Percentiles rank a stretch among this genome's conserved stretches.
Conservation (phyloP, 2,797 vertebrate species). For the Etheostoma nigrum region DNA sequence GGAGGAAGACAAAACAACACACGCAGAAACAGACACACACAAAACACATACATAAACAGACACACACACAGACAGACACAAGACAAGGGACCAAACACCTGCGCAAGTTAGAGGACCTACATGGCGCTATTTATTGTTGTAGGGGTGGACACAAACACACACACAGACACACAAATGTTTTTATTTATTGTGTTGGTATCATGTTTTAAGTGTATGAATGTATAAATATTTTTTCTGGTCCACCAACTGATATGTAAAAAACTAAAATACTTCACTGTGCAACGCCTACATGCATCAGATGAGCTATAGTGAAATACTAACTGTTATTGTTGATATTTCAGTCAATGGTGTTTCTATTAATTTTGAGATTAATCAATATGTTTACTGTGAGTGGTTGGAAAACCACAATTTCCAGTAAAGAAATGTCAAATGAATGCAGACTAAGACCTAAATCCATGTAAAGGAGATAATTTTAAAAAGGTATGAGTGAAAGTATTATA, state of each 20-base stretch:
- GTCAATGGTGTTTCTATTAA: neutral
- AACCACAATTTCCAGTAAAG: neutral
- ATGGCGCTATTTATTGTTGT: too few species aligned
- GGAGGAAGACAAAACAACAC: too few species aligned
- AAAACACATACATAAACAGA: neutral
- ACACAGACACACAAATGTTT: neutral
- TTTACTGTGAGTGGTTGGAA: neutral
- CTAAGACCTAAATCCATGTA: neutral
- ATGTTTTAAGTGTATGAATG: neutral
- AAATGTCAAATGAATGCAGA: constrained; percentile 4
- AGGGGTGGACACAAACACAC: neutral
- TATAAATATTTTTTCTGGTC: neutral
- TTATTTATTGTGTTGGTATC: neutral
- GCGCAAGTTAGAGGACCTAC: too few species aligned
- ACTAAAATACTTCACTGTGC: neutral
- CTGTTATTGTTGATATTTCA: constrained; percentile 2
- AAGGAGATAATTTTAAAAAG: neutral
- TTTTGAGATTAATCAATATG: constrained; percentile 1
- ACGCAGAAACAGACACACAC: too few species aligned
- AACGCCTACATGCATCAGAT: neutral
- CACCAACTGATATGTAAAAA: neutral
- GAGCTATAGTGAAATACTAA: neutral
- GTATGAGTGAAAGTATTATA: neutral
- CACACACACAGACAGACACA: neutral
- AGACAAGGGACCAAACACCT: too few species aligned